Percentiles rank a stretch among this genome's conserved stretches.
These are phyloP conservation scores for Pseudomyrmex gracilis DNA, from an alignment of 1,140 invertebrate genomes.

Conservation along the genomic window DNA sequence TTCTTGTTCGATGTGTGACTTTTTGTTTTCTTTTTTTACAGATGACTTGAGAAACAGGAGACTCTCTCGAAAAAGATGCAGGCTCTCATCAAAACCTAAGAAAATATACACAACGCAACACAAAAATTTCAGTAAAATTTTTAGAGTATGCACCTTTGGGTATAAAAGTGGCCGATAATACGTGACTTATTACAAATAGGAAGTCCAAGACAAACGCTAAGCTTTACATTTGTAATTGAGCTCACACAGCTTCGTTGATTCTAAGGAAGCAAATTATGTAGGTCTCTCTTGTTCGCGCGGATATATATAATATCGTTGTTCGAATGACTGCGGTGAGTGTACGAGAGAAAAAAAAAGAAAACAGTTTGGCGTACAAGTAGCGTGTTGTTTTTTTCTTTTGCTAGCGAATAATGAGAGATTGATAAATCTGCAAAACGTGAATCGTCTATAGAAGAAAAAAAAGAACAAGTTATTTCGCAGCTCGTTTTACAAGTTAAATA, in stretches of 20 bases:
- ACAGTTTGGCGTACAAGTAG: slow-evolving; percentile 61
- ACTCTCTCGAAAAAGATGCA: slow-evolving; percentile 36
- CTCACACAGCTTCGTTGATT: slow-evolving; percentile 62
- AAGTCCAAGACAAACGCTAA: slow-evolving; percentile 68
- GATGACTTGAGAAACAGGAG: slow-evolving; percentile 51
- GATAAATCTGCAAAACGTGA: slow-evolving; percentile 60
- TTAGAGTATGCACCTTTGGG: slow-evolving; percentile 72
- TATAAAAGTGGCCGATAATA: slow-evolving; percentile 67
- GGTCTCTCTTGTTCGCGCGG: slow-evolving; percentile 65
- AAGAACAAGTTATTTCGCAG: slow-evolving; percentile 44
- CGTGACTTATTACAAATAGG: slow-evolving; percentile 68
- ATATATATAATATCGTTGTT: slow-evolving; percentile 53
- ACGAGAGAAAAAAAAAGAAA: slow-evolving; percentile 31
- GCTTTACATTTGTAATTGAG: slow-evolving; percentile 72
- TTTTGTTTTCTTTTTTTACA: slow-evolving; percentile 66
- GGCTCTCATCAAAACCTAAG: slow-evolving; percentile 63
- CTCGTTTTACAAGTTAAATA: slow-evolving; percentile 68
- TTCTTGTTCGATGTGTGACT: slow-evolving; percentile 59
- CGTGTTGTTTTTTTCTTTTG: slow-evolving; percentile 55
- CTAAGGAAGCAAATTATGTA: slow-evolving; percentile 63
- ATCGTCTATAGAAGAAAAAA: slow-evolving; percentile 58
- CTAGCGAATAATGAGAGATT: slow-evolving; percentile 48
- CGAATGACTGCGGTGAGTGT: slow-evolving; percentile 43
- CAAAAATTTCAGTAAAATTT: slow-evolving; percentile 67
- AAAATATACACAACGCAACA: slow-evolving; percentile 70